These are phyloP conservation scores for Bos indicus DNA, from an alignment of 2,113 vertebrate genomes.

Conservation along the genomic window DNA sequence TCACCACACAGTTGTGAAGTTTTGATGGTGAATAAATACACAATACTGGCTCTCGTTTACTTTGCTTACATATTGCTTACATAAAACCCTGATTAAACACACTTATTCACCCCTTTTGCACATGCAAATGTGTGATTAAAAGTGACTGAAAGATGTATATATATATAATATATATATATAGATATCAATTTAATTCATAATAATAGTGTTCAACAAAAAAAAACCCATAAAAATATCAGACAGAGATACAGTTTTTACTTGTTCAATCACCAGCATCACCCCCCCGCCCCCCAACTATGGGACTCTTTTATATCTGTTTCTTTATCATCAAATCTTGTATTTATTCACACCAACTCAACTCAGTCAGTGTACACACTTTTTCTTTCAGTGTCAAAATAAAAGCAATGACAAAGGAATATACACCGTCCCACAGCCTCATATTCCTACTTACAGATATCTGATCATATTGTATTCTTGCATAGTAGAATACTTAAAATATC, in stretches of 20 bases:
- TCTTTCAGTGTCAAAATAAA: not conserved
- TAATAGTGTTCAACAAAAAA: not conserved
- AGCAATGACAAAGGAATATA: not conserved
- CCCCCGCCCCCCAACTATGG: not conserved
- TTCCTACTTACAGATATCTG: not conserved
- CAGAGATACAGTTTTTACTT: not conserved
- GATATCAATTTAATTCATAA: not conserved
- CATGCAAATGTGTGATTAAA: not conserved
- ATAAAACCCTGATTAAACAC: not conserved
- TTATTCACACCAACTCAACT: not conserved
- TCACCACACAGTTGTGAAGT: not conserved
- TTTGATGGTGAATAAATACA: not conserved
- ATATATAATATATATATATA: not conserved
- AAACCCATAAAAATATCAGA: not conserved
- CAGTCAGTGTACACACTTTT: too few relatives aligned
- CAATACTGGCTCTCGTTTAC: not conserved
- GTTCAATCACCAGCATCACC: not conserved
- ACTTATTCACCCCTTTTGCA: not conserved
- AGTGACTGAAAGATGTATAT: not conserved
- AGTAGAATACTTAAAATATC: not conserved
- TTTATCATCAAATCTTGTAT: not conserved
- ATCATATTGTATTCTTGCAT: not conserved
- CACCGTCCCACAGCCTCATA: not conserved
- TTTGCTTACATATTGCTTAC: not conserved
- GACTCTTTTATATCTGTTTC: not conserved